Base-by-base conservation (phyloP, 2,888 invertebrate species). In the Clistopyga incitator region DNA sequence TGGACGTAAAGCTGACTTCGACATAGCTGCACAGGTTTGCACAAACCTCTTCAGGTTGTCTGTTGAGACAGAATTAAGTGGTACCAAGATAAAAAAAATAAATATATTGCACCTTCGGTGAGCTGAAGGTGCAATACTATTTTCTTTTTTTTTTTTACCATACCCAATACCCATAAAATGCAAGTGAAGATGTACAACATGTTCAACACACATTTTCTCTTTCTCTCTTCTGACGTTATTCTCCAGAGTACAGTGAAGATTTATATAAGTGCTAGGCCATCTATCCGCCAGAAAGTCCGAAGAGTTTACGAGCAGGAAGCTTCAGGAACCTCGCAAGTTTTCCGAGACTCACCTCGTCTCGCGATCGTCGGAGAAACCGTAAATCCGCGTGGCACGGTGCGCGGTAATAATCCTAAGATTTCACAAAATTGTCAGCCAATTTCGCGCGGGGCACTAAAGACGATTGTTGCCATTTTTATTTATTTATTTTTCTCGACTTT, bases 371-470 rank as follows among this genome's bases (percentile, higher is more conserved):
- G 23, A 34, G 61, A 42, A 68, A 74, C 59, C 42, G 50, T 61
- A 50, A 29, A 72, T 47, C 64, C 61, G 61, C 29, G 25, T 25
- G n/a, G 38, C 59, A 15, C 3, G 11, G 20, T 25, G 11, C 15
- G 25, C 25, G 4, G 45, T 59, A 23, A 42, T 59, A 59, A 72
- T 47, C 25, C 45, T 25, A n/a, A 72, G 67, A 65, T 38, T n/a
- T 59, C 47, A 68, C 77, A 81, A 78, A 78, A 81, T 81, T 70
- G 81, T 78, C 47, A 65, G 47, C 20, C 81, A 81, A 81, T 81
- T 65, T 68, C 20, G 13, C 45, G n/a, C 59, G 15, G 34, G 8
- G 15, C 11, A 18, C 20, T 8, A 45, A n/a, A 25, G 23, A n/a
- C 15, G 38, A 45, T 18, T n/a, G 10, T n/a, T 23, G n/a, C 42